Evolutionary conservation across 2,797 vertebrate species (phyloP).

Genomic region (Tragopan temminckii): DNA sequence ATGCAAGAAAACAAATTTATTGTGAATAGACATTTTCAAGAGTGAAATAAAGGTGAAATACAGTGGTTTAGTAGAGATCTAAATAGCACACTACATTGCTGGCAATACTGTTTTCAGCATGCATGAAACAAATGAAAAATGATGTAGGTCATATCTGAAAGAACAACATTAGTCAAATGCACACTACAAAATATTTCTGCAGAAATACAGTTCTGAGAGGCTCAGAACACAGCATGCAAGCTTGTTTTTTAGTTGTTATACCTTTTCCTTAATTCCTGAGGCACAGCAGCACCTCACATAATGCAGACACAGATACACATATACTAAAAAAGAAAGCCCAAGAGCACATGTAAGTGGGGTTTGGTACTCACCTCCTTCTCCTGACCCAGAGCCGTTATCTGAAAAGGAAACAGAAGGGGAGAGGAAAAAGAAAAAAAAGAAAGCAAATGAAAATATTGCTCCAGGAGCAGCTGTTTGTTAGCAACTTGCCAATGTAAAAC

Average conservation of each 20-base stretch:
- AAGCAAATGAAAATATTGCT: conserved; percentile 62
- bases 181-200: neutral
- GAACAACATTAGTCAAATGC: neutral
- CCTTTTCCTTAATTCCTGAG: neutral
- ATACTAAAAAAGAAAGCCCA: neutral
- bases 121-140: neutral
- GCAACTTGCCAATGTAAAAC: conserved; percentile 29
- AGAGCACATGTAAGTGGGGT: neutral
- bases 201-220: neutral
- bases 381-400: conserved; percentile 94
- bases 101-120: neutral
- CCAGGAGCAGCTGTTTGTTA: conserved; percentile 27
- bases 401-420: conserved; percentile 59
- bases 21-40: neutral
- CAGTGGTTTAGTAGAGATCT: neutral
- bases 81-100: neutral
- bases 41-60: neutral
- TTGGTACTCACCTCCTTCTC: conserved; percentile 89
- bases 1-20: neutral
- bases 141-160: neutral
- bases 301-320: neutral
- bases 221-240: neutral
- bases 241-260: neutral
- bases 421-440: neutral
- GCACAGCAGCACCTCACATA: neutral